Evolutionary conservation across 2,113 vertebrate species (phyloP).

Genomic region (Hypomesus transpacificus): DNA sequence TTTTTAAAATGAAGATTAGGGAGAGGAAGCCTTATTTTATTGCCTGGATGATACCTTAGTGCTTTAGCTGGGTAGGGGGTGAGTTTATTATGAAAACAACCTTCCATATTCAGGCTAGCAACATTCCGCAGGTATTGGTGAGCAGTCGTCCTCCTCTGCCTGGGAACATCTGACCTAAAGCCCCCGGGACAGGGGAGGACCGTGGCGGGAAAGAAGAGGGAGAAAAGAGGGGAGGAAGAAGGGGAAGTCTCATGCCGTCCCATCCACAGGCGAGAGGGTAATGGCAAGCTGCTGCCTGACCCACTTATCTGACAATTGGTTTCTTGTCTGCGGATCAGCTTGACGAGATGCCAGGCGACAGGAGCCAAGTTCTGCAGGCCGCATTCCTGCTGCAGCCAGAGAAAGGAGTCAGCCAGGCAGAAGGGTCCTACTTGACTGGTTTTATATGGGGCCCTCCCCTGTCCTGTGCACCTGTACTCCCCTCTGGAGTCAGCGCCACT

Average conservation of each 20-base stretch:
- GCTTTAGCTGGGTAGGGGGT: too few species aligned
- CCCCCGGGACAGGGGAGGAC: conserved; percentile 19
- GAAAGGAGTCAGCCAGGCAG: conserved; percentile 77
- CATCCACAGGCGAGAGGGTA: conserved; percentile 63
- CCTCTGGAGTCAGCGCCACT: conserved; percentile 27
- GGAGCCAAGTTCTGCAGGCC: conserved; percentile 74
- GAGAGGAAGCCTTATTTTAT: conserved; percentile 44
- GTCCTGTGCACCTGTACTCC: conserved; percentile 67
- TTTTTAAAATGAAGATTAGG: conserved; percentile 30
- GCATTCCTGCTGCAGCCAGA: conserved; percentile 71
- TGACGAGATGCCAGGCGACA: conserved; percentile 79
- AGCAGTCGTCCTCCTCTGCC: too few species aligned
- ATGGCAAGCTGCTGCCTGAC: conserved; percentile 77
- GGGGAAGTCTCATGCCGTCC: conserved; percentile 56
- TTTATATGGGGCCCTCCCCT: conserved; percentile 60
- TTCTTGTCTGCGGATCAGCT: conserved; percentile 79
- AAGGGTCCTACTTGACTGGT: conserved; percentile 74
- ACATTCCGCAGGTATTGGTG: too few species aligned
- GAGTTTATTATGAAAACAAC: too few species aligned
- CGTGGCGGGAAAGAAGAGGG: conserved; percentile 59
- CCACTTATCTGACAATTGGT: conserved; percentile 83
- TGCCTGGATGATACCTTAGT: conserved; percentile 47
- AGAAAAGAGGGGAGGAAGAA: background rate
- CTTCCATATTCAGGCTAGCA: too few species aligned
- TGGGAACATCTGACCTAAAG: too few species aligned